These are phyloP conservation scores for Ips nitidus DNA, from an alignment of 1,140 invertebrate species.

Conservation along the genomic window DNA sequence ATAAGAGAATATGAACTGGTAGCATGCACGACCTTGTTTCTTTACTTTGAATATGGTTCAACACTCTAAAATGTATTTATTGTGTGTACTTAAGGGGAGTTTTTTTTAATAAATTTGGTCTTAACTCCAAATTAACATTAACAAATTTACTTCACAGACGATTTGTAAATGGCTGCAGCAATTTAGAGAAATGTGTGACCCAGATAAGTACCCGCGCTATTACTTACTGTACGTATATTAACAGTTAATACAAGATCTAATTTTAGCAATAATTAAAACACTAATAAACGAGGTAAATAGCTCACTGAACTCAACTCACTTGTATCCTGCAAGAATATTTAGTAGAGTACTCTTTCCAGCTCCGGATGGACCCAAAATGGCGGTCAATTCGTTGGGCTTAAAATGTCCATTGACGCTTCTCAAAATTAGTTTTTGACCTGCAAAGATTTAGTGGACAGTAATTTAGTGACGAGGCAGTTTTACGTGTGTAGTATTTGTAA, in stretches of 20 bases:
- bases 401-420: slow-evolving; percentile 72
- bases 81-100: too few relatives aligned
- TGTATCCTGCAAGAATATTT: slow-evolving; percentile 83
- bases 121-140: too few relatives aligned
- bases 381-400: slow-evolving; percentile 74
- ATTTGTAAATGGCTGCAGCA: too few relatives aligned
- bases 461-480: neutral
- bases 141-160: too few relatives aligned
- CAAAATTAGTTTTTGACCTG: slow-evolving; percentile 72
- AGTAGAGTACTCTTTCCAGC: slow-evolving; percentile 89
- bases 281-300: too few relatives aligned
- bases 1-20: neutral
- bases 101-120: too few relatives aligned
- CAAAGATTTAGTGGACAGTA: slow-evolving; percentile 23
- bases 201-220: too few relatives aligned
- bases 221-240: too few relatives aligned
- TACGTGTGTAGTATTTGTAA: neutral
- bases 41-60: neutral
- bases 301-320: slow-evolving; percentile 57
- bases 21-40: neutral
- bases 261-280: neutral
- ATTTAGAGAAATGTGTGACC: too few relatives aligned
- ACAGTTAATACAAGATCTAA: neutral
- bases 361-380: slow-evolving; percentile 85
- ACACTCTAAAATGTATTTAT: too few relatives aligned